phyloP scores from a whole-genome alignment of 2,113 vertebrate species.

The Takifugu bimaculatus region DNA sequence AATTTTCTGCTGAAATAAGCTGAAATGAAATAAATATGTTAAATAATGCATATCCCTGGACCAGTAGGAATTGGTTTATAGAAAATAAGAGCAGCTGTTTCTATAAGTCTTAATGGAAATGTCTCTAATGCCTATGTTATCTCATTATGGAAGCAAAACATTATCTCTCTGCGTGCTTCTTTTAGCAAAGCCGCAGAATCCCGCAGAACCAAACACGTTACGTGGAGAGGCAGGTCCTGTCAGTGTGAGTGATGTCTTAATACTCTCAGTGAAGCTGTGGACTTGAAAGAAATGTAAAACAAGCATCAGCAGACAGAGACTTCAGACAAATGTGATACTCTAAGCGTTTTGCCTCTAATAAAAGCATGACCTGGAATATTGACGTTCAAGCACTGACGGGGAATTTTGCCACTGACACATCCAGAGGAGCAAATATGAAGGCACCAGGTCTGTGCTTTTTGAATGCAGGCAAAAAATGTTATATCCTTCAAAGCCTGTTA shows the following conservation, averaged over 20 bases:
- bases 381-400: too few species aligned
- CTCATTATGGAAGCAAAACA: slow-evolving; percentile 29
- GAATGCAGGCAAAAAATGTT: too few species aligned
- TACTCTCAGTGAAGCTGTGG: not conserved
- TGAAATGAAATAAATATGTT: not conserved
- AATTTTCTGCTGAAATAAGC: not conserved
- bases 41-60: not conserved
- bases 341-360: not conserved
- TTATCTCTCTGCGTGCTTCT: slow-evolving; percentile 10
- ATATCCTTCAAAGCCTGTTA: too few species aligned
- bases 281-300: not conserved
- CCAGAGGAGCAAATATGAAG: too few species aligned
- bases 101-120: slow-evolving; percentile 6
- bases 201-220: slow-evolving; percentile 1
- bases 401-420: too few species aligned
- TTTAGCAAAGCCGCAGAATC: slow-evolving; percentile 4
- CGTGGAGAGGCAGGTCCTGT: not conserved
- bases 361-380: not conserved
- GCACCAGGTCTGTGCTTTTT: too few species aligned
- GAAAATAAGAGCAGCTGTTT: not conserved
- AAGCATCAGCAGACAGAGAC: not conserved
- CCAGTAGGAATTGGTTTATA: not conserved
- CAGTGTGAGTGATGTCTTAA: not conserved
- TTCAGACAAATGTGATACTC: not conserved
- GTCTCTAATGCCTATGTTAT: not conserved